Base-by-base conservation (phyloP, 1,140 invertebrate genomes). In the Nephila pilipes region DNA sequence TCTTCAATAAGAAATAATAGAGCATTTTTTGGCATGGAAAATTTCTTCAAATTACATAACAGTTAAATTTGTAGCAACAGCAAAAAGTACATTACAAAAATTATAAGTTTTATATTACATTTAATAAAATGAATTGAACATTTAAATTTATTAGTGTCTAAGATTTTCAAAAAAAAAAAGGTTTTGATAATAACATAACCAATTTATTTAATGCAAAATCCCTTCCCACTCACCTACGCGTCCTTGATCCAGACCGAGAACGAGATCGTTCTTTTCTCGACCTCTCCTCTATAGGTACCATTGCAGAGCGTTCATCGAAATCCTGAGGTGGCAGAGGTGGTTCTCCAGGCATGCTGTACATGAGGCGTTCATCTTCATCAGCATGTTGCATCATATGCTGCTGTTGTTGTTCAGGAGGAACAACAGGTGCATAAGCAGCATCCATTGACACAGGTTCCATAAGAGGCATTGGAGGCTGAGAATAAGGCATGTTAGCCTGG, bases 221-320 rank as follows among this genome's bases (percentile, higher is more conserved):
- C 12, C 8, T n/a, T 6, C 18, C 14, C 18, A 32, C 2, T 55
- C 20, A 75, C 65, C 87, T 88, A 29, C 58, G 29, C 92, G 79
- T 79, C 25, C 94, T 90, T 2, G 93, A 94, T 4, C 94, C 36
- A 25, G 94, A 94, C 8, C 94, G 92, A 46, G 94, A 95, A 16
- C 94, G 69, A 1, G 93, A 94, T 55, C 85, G 69, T 36, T 79
- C 89, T 57, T 85, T 85, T 25, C 75, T 80, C 2, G 29, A 81
- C 69, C 80, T 80, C 4, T 93, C 92, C 16, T 93, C 92, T 8
- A 60, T n/a, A 32, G 92, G 55, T 16, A 69, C 25, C 58, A 83
- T 32, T 12, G 87, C 2, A 38, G 18, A 25, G 0, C 90, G 20
- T 46, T 93, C 92, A 63, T 93, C 87, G 54, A 85, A 80, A 75